Evolutionary conservation across 1,140 invertebrate species (phyloP).

Genomic region (Hyposmocoma kahamanoa): DNA sequence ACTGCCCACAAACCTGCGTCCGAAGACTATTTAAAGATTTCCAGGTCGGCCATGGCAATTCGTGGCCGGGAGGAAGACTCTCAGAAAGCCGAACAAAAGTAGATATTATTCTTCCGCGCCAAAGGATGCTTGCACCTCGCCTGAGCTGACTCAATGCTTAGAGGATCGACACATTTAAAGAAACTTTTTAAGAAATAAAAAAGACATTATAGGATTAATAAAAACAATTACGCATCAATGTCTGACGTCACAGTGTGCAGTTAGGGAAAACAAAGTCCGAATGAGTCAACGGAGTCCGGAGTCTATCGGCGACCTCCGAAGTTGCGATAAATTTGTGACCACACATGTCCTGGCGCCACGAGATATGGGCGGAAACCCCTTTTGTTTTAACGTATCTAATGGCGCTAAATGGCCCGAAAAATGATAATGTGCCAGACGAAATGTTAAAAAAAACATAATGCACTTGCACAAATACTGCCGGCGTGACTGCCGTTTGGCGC

Average conservation of each 20-base stretch:
- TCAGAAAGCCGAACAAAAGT: too few species aligned
- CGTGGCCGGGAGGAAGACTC: too few species aligned
- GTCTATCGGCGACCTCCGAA: slow-evolving; percentile 23
- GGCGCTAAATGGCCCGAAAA: slow-evolving; percentile 29
- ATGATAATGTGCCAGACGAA: slow-evolving; percentile 20
- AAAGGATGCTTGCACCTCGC: too few species aligned
- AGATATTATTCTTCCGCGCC: too few species aligned
- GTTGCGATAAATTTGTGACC: slow-evolving; percentile 26
- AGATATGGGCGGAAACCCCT: slow-evolving; percentile 26
- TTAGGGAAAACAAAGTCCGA: neutral
- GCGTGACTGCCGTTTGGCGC: slow-evolving; percentile 29
- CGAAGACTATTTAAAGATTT: too few species aligned
- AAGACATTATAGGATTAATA: neutral
- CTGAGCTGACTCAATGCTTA: too few species aligned
- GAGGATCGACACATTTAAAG: too few species aligned
- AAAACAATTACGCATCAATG: too few species aligned
- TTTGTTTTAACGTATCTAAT: slow-evolving; percentile 33
- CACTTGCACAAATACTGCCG: slow-evolving; percentile 26
- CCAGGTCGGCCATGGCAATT: too few species aligned
- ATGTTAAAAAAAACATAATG: slow-evolving; percentile 12
- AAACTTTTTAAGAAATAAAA: too few species aligned
- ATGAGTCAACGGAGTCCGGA: neutral
- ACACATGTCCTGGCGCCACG: slow-evolving; percentile 27
- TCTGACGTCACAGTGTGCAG: too few species aligned
- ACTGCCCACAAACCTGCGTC: too few species aligned